These are phyloP conservation scores for Podilymbus podiceps DNA, from an alignment of 2,113 vertebrate genomes.

Conservation along the genomic window DNA sequence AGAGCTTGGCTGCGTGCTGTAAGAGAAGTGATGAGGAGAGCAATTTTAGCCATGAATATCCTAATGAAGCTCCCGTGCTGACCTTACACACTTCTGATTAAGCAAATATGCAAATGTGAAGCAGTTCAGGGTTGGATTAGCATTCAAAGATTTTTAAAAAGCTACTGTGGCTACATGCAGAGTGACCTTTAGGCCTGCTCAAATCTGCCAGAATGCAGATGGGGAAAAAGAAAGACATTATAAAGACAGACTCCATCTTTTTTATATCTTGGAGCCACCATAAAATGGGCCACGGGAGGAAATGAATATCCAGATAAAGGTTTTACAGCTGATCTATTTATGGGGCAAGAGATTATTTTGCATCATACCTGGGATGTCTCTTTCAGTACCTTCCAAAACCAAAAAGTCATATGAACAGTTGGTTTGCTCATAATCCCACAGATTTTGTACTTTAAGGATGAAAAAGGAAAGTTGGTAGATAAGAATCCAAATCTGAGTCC, in stretches of 20 bases:
- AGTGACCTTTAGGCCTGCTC: slow-evolving; percentile 56
- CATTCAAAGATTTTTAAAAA: slow-evolving; percentile 60
- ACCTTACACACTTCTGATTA: slow-evolving; percentile 64
- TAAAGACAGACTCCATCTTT: slow-evolving; percentile 14
- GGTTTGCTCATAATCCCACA: background rate
- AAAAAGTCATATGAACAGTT: background rate
- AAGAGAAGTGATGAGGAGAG: slow-evolving; percentile 49
- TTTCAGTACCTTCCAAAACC: background rate
- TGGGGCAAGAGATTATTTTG: background rate
- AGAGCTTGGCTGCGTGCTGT: background rate
- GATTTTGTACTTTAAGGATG: background rate
- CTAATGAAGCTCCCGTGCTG: slow-evolving; percentile 49
- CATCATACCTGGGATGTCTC: background rate
- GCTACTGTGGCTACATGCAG: slow-evolving; percentile 21
- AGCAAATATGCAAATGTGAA: slow-evolving; percentile 68
- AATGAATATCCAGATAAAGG: background rate
- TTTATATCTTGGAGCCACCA: background rate
- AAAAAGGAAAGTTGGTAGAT: background rate
- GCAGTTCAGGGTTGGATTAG: slow-evolving; percentile 38
- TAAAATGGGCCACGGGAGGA: background rate
- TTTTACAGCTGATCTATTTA: background rate
- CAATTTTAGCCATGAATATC: slow-evolving; percentile 60
- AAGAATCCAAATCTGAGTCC: background rate
- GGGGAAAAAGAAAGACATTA: slow-evolving; percentile 6
- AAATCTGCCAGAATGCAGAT: slow-evolving; percentile 48